Percentiles rank a stretch among this genome's conserved stretches.
phyloP scores from a whole-genome alignment of 2,797 vertebrate genomes.

The Eulemur coronatus region DNA sequence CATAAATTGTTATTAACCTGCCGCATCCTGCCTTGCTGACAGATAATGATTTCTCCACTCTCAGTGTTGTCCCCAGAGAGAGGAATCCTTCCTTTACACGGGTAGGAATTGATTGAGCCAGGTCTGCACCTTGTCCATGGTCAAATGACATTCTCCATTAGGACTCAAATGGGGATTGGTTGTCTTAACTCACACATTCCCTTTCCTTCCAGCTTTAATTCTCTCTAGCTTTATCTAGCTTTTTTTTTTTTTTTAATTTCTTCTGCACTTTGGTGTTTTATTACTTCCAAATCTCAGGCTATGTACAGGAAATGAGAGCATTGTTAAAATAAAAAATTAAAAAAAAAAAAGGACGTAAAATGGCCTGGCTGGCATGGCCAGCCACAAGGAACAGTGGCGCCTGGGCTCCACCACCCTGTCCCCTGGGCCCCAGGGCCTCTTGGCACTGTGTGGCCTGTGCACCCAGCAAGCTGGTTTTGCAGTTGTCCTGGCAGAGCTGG shows the following conservation, averaged over 20 bases:
- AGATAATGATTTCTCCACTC: background rate
- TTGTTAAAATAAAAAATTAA: slow-evolving; percentile 1
- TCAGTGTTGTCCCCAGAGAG: background rate
- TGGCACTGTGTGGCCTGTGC: background rate
- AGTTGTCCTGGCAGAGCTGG: background rate
- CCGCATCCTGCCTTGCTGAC: background rate
- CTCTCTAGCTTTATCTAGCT: background rate
- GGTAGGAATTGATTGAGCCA: background rate
- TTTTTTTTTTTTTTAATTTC: background rate
- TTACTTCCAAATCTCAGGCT: slow-evolving; percentile 55
- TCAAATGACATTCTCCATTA: background rate
- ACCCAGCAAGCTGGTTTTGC: background rate
- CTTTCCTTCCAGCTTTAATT: background rate
- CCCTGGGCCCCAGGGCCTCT: background rate
- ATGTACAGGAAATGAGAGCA: slow-evolving; percentile 33
- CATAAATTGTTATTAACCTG: background rate
- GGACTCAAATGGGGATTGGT: background rate
- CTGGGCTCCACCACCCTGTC: background rate
- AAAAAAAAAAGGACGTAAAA: background rate
- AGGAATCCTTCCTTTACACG: background rate
- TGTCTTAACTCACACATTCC: background rate
- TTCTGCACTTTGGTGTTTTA: slow-evolving; percentile 62
- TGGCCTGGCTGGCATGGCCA: background rate
- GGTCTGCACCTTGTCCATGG: background rate
- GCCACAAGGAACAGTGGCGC: background rate